Evolutionary conservation across 92 coral and sea anemone species (phyloP).

Genomic region (Pocillopora grandis): DNA sequence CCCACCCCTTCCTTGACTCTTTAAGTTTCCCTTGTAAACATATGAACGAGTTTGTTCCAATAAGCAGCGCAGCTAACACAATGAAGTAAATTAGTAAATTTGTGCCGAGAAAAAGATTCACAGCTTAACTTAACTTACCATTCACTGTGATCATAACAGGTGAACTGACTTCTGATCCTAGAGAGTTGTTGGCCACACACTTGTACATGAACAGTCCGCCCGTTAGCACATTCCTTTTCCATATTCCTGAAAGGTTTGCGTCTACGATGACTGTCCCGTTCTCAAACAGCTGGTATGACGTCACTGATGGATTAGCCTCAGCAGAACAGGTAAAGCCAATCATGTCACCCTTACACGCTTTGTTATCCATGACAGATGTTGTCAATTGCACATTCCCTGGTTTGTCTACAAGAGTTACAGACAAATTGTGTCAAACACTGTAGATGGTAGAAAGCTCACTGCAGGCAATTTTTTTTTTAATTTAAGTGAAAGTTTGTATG

Average conservation of each 20-base stretch:
- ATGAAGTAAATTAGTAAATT: no score
- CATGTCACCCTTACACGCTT: no score
- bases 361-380: background rate
- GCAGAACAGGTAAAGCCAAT: no score
- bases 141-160: constrained; percentile 15
- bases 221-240: background rate
- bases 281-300: background rate
- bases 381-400: background rate
- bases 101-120: no score
- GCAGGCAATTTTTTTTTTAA: no score
- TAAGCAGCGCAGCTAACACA: no score
- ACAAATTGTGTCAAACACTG: background rate
- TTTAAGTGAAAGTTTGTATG: no score
- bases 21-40: no score
- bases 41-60: no score
- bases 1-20: no score
- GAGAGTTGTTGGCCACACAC: constrained; percentile 30
- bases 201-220: background rate
- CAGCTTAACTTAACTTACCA: constrained; percentile 20
- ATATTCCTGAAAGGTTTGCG: constrained; percentile 5
- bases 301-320: no score
- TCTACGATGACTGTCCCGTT: background rate
- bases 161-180: constrained; percentile 36
- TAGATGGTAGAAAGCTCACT: background rate
- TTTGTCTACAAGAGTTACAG: background rate